Evolutionary conservation across 2,113 vertebrate species (phyloP), one percentile per base, ranked within the genome.

Genomic region (Heterotis niloticus): DNA sequence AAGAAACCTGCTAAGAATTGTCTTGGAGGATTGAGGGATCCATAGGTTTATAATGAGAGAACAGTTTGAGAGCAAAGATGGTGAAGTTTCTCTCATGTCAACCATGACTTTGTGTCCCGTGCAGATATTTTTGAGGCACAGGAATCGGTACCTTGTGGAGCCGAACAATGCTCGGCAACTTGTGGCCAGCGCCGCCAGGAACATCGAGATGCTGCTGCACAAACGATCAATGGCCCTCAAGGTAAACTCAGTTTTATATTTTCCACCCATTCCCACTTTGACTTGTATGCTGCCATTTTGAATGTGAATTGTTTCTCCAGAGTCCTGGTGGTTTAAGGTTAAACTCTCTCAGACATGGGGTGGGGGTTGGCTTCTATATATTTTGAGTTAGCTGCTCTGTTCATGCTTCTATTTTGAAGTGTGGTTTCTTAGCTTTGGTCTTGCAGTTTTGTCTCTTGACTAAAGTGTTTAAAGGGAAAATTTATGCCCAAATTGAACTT

Each of bases 171-270:
- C 96, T 51, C 87, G 79, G 12, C 85, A 95, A 20, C 89, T 99
- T 82, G 96, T 99, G 82, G 90, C 91, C 84, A 92, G 92, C 52
- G 96, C 97, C 83, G 94, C 97, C 16, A 91, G 90, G 80, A 93
- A 98, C 77, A 98, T 99, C 24, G 96, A 98, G 86, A 95, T 89
- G 34, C 93, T 99, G 73, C 90, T 99, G 44, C 91, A 88, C 68
- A 97, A 95, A 70, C 93, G 96, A 76, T 96, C 96, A 1, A 88
- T 89, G 85, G 96, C 97, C 54, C 86, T 99, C 9, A 92, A 92
- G 93, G 97, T 98, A 81, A 95, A 94, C 92, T 10, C 12, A 29
- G 29, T 5, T 28, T 1, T 70, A 64, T 76, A 14, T 64, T 60
- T 64, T 34, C 68, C 29, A 18, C 28, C 16, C 16, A 16, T 44